Conservation (phyloP, 2,113 vertebrate species). For the Epinephelus cyanopodus region DNA sequence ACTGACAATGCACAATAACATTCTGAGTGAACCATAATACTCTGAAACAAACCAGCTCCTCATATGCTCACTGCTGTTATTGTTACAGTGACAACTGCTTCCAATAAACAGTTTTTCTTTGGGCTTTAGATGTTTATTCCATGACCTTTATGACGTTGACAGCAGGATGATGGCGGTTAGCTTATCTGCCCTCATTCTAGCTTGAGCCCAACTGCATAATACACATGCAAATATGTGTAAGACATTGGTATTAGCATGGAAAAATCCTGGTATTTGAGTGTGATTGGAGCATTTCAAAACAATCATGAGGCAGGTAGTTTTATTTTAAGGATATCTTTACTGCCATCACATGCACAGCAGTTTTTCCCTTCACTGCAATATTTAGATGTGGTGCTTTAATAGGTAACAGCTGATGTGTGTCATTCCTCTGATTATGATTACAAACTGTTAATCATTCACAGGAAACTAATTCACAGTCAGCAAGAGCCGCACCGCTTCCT, state of each 20-base stretch:
- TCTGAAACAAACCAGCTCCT: conserved; percentile 60
- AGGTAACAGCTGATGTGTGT: conserved; percentile 10
- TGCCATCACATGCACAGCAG: not conserved
- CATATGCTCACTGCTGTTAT: conserved; percentile 44
- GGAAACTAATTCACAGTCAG: conserved; percentile 31
- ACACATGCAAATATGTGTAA: not conserved
- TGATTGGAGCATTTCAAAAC: not conserved
- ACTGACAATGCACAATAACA: conserved; percentile 54
- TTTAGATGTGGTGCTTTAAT: not conserved
- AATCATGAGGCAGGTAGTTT: not conserved
- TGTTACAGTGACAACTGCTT: conserved; percentile 54
- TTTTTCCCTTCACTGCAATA: not conserved
- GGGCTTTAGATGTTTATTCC: conserved; percentile 66
- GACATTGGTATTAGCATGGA: not conserved
- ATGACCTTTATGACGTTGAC: conserved; percentile 73
- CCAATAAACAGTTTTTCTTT: conserved; percentile 62
- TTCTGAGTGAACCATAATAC: conserved; percentile 45
- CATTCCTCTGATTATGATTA: conserved; percentile 11
- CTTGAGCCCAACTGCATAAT: conserved; percentile 11
- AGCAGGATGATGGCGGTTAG: conserved; percentile 44
- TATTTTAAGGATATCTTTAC: not conserved
- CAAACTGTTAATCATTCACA: conserved; percentile 32
- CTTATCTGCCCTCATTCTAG: conserved; percentile 43
- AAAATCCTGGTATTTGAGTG: conserved; percentile 6
- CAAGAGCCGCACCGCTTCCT: not conserved